phyloP scores from a whole-genome alignment of 2,113 vertebrate genomes.

The Ophiodon elongatus region DNA sequence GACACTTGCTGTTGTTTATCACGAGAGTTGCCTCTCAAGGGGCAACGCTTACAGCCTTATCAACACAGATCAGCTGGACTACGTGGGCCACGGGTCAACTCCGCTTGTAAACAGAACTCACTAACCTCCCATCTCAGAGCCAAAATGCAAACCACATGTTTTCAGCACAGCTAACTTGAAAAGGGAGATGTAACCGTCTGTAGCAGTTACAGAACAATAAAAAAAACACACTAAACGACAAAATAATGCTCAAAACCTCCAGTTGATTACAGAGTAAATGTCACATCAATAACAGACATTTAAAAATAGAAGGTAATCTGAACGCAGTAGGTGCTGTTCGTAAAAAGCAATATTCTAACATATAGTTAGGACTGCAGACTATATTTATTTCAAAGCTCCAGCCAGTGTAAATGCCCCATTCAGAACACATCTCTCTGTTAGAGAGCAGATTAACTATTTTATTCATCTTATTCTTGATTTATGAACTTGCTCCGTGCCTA shows the following conservation, averaged over 20 bases:
- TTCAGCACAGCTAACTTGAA: conserved; percentile 57
- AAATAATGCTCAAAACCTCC: neutral
- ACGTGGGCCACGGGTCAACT: conserved; percentile 32
- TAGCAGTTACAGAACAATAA: neutral
- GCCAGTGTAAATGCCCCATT: neutral
- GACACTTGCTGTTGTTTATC: conserved; percentile 46
- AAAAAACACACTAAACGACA: neutral
- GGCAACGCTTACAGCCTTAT: conserved; percentile 62
- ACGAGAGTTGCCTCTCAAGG: neutral
- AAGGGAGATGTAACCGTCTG: conserved; percentile 47
- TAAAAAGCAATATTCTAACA: neutral
- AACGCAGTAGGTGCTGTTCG: no score
- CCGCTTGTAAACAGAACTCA: conserved; percentile 62
- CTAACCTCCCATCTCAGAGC: conserved; percentile 5
- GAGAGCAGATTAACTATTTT: neutral
- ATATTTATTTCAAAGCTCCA: neutral
- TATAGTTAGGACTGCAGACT: neutral
- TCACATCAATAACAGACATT: neutral
- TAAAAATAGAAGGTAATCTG: neutral
- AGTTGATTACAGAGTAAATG: neutral
- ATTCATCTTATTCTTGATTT: neutral
- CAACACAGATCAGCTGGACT: conserved; percentile 44
- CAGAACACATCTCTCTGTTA: no score
- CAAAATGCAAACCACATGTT: conserved; percentile 35
- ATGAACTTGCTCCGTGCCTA: neutral